These are phyloP conservation scores for Hydrophis major DNA, from an alignment of 2,797 vertebrate genomes.

Conservation along the genomic window DNA sequence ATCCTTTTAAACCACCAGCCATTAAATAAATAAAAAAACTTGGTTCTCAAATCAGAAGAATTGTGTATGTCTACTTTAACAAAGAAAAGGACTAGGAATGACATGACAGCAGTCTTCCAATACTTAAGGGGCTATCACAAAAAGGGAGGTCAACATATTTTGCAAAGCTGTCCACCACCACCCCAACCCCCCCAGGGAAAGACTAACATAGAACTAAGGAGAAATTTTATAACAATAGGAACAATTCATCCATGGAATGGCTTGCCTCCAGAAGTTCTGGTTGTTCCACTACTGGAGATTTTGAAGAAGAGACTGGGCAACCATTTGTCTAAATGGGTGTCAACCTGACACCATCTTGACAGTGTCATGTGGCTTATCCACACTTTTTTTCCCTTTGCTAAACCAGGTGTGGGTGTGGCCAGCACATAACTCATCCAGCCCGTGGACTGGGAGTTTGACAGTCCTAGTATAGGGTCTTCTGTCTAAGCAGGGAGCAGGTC, in stretches of 20 bases:
- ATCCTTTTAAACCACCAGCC: not conserved
- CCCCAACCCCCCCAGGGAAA: not conserved
- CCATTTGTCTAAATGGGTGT: not conserved
- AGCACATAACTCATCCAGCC: too few species aligned
- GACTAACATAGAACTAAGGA: not conserved
- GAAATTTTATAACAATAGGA: not conserved
- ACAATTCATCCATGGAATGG: not conserved
- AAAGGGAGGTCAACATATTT: not conserved
- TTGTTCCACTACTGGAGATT: not conserved
- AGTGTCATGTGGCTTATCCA: too few species aligned
- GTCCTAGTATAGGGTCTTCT: not conserved
- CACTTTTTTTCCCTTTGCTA: too few species aligned
- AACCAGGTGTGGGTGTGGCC: too few species aligned
- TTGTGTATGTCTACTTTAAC: not conserved
- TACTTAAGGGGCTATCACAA: not conserved
- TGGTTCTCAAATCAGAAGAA: not conserved
- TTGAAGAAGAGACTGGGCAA: not conserved
- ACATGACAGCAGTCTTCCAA: not conserved
- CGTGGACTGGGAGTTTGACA: too few species aligned
- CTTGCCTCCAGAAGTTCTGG: not conserved
- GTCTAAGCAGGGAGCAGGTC: not conserved
- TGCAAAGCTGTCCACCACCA: not conserved
- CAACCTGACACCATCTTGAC: too few species aligned
- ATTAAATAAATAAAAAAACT: not conserved
- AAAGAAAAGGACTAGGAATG: not conserved